Conservation (phyloP, 2,888 invertebrate species). For the Harpagoxenus sublaevis region DNA sequence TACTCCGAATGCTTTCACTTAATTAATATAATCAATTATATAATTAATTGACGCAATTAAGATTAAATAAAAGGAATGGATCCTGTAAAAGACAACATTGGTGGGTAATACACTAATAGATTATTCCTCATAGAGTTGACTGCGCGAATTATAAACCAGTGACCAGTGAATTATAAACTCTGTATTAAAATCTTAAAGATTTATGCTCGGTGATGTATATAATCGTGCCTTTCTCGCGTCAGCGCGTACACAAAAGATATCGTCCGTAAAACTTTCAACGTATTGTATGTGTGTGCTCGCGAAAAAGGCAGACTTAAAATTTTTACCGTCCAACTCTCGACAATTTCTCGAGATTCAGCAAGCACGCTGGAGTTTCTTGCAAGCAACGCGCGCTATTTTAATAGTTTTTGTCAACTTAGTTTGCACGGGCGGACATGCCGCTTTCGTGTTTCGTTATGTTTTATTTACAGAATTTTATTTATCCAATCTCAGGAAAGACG, state of each 20-base stretch:
- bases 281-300: background rate
- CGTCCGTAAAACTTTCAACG: conserved; percentile 14
- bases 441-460: conserved; percentile 22
- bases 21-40: background rate
- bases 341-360: conserved; percentile 32
- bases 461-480: conserved; percentile 34
- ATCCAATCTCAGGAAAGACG: conserved; percentile 9
- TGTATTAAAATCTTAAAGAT: conserved; percentile 14
- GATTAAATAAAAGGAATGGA: background rate
- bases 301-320: conserved; percentile 34
- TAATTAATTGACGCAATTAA: background rate
- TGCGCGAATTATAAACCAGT: background rate
- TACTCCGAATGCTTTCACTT: background rate
- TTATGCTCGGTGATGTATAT: conserved; percentile 13
- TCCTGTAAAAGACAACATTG: background rate
- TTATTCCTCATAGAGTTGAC: background rate
- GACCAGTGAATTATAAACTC: background rate
- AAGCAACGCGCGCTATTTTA: conserved; percentile 31
- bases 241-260: background rate
- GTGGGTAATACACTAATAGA: background rate
- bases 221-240: background rate
- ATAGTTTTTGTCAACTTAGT: conserved; percentile 48
- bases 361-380: conserved; percentile 16
- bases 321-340: conserved; percentile 7
- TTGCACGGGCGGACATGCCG: background rate